Evolutionary conservation across 2,888 invertebrate species (phyloP).

Genomic region (Campopleginae sp.): DNA sequence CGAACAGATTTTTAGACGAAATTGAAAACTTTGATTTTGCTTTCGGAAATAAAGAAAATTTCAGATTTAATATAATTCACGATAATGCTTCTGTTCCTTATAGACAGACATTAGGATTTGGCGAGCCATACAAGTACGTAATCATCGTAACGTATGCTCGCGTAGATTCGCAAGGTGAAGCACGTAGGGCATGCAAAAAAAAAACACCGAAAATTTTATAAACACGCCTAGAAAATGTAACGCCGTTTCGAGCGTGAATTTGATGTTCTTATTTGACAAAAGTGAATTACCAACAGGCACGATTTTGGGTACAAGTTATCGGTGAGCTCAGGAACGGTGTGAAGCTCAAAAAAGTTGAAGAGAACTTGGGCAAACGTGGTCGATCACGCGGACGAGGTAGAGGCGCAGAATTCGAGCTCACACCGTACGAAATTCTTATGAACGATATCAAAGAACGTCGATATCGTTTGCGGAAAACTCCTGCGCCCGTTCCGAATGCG

Average conservation of each 20-base stretch:
- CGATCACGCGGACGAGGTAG: slow-evolving; percentile 84
- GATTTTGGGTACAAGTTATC: slow-evolving; percentile 98
- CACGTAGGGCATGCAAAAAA: slow-evolving; percentile 40
- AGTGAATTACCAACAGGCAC: slow-evolving; percentile 88
- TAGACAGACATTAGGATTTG: slow-evolving; percentile 91
- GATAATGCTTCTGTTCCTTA: slow-evolving; percentile 54
- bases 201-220: background rate
- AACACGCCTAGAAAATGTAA: slow-evolving; percentile 12
- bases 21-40: background rate
- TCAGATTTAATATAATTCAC: slow-evolving; percentile 39
- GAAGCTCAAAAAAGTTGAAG: slow-evolving; percentile 92
- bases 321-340: slow-evolving; percentile 96
- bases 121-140: slow-evolving; percentile 92
- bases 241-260: background rate
- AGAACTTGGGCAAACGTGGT: slow-evolving; percentile 76
- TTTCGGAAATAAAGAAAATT: background rate
- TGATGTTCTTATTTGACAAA: background rate
- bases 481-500: slow-evolving; percentile 87
- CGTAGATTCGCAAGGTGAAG: slow-evolving; percentile 32
- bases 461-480: slow-evolving; percentile 95
- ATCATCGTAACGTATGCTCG: slow-evolving; percentile 86
- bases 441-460: slow-evolving; percentile 96
- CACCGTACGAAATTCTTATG: slow-evolving; percentile 98
- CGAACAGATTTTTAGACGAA: background rate
- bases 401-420: slow-evolving; percentile 95